A percentile compares a stretch with the other conserved stretches of the same genome.
These are phyloP conservation scores for Archocentrus centrarchus DNA, from an alignment of 2,113 vertebrate species.

Conservation along the genomic window DNA sequence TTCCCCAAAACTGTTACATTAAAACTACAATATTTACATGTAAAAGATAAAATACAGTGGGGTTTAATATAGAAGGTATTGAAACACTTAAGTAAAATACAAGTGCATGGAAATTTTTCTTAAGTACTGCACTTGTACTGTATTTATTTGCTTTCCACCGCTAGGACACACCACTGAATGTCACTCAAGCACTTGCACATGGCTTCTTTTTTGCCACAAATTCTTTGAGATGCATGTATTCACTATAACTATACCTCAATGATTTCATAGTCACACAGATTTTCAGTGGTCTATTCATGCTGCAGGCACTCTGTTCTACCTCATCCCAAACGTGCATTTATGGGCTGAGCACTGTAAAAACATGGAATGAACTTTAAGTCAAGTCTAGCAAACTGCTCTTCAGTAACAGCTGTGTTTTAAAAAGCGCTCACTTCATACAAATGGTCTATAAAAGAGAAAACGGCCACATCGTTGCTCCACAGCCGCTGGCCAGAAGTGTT, in stretches of 20 bases:
- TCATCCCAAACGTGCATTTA: conserved; percentile 14
- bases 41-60: neutral
- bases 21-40: neutral
- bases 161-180: neutral
- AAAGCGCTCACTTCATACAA: conserved; percentile 37
- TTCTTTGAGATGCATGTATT: conserved; percentile 15
- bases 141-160: neutral
- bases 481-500: conserved; percentile 28
- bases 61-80: neutral
- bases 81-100: neutral
- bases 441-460: conserved; percentile 36
- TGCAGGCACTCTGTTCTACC: neutral
- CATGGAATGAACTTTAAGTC: neutral
- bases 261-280: conserved; percentile 9
- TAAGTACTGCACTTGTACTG: neutral
- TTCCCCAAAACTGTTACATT: neutral
- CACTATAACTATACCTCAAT: neutral
- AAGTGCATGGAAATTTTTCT: neutral
- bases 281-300: neutral
- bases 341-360: neutral
- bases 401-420: conserved; percentile 34
- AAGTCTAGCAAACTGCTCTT: conserved; percentile 24
- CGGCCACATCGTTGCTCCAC: conserved; percentile 19
- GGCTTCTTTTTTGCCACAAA: neutral
- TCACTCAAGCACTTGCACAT: neutral